Evolutionary conservation across 2,888 invertebrate species (phyloP), one percentile per base, ranked within the genome.

Genomic region (Tipula lateralis): DNA sequence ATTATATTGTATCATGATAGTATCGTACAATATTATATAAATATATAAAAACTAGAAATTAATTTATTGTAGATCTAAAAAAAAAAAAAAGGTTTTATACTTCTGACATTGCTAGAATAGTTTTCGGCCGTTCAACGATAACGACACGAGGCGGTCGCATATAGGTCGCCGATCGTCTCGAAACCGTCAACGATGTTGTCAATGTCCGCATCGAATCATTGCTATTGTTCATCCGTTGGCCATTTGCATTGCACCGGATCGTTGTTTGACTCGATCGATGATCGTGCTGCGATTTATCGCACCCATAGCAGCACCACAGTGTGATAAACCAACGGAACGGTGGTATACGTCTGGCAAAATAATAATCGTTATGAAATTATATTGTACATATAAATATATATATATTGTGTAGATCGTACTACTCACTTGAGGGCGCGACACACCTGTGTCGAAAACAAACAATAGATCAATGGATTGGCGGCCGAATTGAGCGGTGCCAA

Each of bases 391-490:
- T 82, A 7, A 6, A n/a, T 30, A 66, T 29, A 29, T 30, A 6
- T n/a, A n/a, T n/a, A n/a, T n/a, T n/a, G n/a, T n/a, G n/a, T n/a
- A n/a, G n/a, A 12, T 84, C 12, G 29, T 85, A 87, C n/a, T n/a
- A n/a, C 88, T 92, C 91, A 96, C 97, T 96, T 94, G 86, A 97
- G 91, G 86, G 95, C 95, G 85, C 95, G 91, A 90, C 97, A 97
- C 87, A 97, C 94, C 87, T 96, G 94, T 84, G 96, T 96, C 34
- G 97, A 97, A 91, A 97, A 98, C 87, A 98, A 93, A 88, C 97
- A 97, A 91, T 97, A 98, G 87, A 98, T 98, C 87, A 97, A 93
- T 0, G 98, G 98, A 91, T 98, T 98, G 84, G 97, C 97, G 0
- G 97, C 97, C 0, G 96, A 96, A 92, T 98, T 98, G 85, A 98